Percentiles rank a stretch among this genome's conserved stretches.
phyloP scores from a whole-genome alignment of 2,113 vertebrate genomes.

The Glaucomys volans region DNA sequence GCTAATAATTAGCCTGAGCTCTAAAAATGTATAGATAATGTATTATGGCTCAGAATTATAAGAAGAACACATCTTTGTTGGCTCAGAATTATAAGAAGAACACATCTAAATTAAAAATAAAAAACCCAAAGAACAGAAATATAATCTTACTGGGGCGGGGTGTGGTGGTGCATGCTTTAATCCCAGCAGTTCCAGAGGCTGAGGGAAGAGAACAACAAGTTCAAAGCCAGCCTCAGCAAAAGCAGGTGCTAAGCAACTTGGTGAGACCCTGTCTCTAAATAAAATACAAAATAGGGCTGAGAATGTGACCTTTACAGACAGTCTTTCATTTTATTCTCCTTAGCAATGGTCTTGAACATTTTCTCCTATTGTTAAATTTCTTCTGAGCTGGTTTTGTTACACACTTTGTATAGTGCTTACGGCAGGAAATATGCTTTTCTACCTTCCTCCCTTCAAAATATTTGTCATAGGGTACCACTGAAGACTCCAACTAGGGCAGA shows the following conservation, averaged over 20 bases:
- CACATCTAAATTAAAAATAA: slow-evolving; percentile 24
- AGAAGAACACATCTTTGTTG: slow-evolving; percentile 21
- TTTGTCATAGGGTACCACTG: neutral
- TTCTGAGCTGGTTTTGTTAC: neutral
- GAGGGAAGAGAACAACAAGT: too few species aligned
- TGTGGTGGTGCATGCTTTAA: too few species aligned
- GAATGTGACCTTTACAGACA: neutral
- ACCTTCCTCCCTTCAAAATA: neutral
- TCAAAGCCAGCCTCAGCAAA: too few species aligned
- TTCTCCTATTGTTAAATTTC: neutral
- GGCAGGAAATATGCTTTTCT: neutral
- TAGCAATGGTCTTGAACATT: neutral
- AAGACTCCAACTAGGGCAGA: neutral
- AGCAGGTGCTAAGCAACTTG: too few species aligned
- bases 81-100: neutral
- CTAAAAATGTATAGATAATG: neutral
- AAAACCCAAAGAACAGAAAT: neutral
- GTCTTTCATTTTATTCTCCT: neutral
- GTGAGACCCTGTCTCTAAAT: too few species aligned
- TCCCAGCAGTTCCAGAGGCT: too few species aligned
- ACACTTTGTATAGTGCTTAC: neutral
- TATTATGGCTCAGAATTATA: neutral
- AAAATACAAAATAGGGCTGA: too few species aligned
- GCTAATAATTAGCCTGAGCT: neutral
- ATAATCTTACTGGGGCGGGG: neutral